Percentiles rank a stretch among this genome's conserved stretches.
Conservation (phyloP, 2,113 vertebrate species). For the Podarcis cretensis region DNA sequence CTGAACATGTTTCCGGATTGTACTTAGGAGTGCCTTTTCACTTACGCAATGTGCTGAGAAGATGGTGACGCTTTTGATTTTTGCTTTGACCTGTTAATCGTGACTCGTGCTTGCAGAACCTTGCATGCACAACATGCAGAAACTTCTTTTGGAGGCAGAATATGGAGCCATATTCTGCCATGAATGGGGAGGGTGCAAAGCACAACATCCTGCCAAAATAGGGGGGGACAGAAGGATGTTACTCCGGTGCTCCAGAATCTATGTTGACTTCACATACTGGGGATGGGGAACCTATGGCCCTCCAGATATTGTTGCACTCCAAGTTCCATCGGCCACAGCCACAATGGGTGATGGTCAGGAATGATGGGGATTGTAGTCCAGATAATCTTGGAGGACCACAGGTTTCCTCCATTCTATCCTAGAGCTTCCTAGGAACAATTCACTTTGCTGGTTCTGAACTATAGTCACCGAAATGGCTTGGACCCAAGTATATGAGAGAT, state of each 20-base stretch:
- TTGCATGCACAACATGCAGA: not conserved
- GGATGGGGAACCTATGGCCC: too few relatives aligned
- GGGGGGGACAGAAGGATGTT: not conserved
- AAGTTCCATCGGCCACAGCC: too few relatives aligned
- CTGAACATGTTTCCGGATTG: conserved; percentile 42
- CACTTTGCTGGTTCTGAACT: not conserved
- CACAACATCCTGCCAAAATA: not conserved
- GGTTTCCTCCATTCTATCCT: too few relatives aligned
- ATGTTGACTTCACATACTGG: not conserved
- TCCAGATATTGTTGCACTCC: too few relatives aligned
- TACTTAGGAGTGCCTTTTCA: conserved; percentile 45
- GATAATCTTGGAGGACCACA: too few relatives aligned
- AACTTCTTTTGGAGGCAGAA: not conserved
- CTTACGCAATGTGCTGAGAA: not conserved
- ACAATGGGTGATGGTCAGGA: too few relatives aligned
- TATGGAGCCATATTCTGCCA: not conserved
- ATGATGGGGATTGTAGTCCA: too few relatives aligned
- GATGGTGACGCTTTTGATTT: conserved; percentile 57
- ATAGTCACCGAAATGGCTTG: not conserved
- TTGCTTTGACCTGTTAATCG: conserved; percentile 58
- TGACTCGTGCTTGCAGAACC: conserved; percentile 47
- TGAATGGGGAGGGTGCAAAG: too few relatives aligned
- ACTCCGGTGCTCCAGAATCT: not conserved
- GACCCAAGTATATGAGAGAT: not conserved
- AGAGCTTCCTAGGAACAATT: not conserved